Percentiles rank a stretch among this genome's conserved stretches.
These are phyloP conservation scores for Cephonodes hylas DNA, from an alignment of 2,888 invertebrate genomes.

Conservation along the genomic window DNA sequence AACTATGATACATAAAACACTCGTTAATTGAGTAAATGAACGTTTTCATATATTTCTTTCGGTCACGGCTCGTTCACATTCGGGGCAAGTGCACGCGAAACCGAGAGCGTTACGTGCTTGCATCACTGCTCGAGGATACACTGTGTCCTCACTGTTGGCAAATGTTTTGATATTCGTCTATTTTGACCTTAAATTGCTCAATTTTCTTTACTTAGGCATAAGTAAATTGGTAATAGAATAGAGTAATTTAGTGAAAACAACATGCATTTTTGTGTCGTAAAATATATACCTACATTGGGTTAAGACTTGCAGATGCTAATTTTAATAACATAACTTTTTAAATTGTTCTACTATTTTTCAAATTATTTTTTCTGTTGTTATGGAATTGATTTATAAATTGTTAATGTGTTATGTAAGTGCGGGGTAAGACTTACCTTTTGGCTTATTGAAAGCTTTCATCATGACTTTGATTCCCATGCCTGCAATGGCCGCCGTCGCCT, in stretches of 20 bases:
- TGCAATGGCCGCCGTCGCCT: conserved; percentile 75
- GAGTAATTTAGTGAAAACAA: neutral
- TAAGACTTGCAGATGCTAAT: neutral
- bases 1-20: conserved; percentile 42
- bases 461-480: conserved; percentile 94
- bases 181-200: neutral
- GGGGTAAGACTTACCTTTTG: conserved; percentile 84
- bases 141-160: conserved; percentile 9
- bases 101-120: conserved; percentile 65
- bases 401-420: neutral
- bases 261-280: neutral
- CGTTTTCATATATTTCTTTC: conserved; percentile 72
- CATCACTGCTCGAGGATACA: conserved; percentile 59
- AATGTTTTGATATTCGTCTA: conserved; percentile 2
- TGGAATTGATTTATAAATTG: neutral
- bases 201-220: neutral
- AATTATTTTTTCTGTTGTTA: neutral
- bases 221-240: neutral
- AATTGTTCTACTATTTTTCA: neutral
- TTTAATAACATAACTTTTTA: neutral
- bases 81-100: conserved; percentile 78
- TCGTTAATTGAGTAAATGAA: conserved; percentile 60
- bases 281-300: no score
- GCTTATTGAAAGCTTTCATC: conserved; percentile 93
- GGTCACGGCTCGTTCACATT: conserved; percentile 73